These are phyloP conservation scores for Ooceraea biroi DNA, from an alignment of 1,140 invertebrate species.

Conservation along the genomic window DNA sequence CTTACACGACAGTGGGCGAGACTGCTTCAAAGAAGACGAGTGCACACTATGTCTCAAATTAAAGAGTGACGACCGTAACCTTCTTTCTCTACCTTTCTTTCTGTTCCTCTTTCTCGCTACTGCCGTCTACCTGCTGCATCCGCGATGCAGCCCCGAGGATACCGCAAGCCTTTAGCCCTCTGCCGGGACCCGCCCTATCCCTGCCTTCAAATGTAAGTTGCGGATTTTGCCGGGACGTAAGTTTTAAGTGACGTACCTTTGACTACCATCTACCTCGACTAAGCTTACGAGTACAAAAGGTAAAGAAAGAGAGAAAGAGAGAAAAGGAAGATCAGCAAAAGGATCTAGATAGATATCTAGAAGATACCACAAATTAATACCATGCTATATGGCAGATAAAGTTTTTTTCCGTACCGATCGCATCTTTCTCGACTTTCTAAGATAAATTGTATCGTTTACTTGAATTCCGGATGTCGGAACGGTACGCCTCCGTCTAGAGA, in stretches of 20 bases:
- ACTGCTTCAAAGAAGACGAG: slow-evolving; percentile 80
- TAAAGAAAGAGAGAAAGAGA: too few species aligned
- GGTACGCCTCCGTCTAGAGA: not conserved
- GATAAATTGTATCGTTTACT: slow-evolving; percentile 38
- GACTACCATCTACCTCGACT: slow-evolving; percentile 33
- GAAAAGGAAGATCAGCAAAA: slow-evolving; percentile 2
- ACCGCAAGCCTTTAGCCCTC: slow-evolving; percentile 65
- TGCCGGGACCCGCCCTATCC: slow-evolving; percentile 33
- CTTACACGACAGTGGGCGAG: slow-evolving; percentile 78
- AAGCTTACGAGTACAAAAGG: too few species aligned
- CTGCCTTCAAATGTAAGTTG: slow-evolving; percentile 71
- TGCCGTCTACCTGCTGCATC: slow-evolving; percentile 29
- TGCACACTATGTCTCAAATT: slow-evolving; percentile 78
- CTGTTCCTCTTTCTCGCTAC: not conserved
- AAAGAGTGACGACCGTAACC: slow-evolving; percentile 77
- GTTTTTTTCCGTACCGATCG: slow-evolving; percentile 5
- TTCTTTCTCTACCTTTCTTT: not conserved
- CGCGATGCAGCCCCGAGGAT: slow-evolving; percentile 44
- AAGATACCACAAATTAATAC: slow-evolving; percentile 47
- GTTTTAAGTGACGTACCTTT: slow-evolving; percentile 77
- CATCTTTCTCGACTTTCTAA: slow-evolving; percentile 9
- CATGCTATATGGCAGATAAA: not conserved
- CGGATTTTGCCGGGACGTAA: slow-evolving; percentile 67
- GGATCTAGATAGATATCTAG: not conserved
- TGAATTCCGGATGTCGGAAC: not conserved